A percentile compares a stretch with the other conserved stretches of the same genome.
Evolutionary conservation across 2,888 invertebrate species (phyloP).

Genomic region (Pheosia gnoma): DNA sequence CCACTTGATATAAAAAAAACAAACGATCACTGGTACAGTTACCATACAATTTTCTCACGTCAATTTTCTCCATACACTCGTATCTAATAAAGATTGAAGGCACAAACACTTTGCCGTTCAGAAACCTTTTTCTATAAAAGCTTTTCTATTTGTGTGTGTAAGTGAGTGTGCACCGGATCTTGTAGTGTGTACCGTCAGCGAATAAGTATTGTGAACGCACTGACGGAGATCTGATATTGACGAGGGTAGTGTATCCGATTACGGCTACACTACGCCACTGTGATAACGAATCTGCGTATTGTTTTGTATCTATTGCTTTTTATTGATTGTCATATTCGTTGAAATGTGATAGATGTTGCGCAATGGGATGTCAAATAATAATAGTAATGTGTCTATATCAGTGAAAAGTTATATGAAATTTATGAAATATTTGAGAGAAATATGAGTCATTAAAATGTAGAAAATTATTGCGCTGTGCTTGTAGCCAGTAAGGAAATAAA

Average conservation of each 20-base stretch:
- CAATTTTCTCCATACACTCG: conserved; percentile 10
- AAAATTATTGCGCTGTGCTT: no score
- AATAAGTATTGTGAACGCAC: conserved; percentile 40
- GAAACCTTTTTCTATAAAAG: conserved; percentile 26
- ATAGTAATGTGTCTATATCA: background rate
- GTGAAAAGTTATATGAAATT: no score
- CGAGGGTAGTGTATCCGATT: conserved; percentile 53
- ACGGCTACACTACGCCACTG: conserved; percentile 25
- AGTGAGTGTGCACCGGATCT: conserved; percentile 21
- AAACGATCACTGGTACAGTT: conserved; percentile 2
- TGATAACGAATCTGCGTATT: conserved; percentile 31
- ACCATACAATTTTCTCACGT: conserved; percentile 12
- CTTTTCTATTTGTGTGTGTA: conserved; percentile 27
- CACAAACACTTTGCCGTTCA: conserved; percentile 11
- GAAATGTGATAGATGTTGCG: background rate
- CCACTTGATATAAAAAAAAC: background rate
- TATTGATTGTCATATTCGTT: conserved; percentile 7
- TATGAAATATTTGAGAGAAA: no score
- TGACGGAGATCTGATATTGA: conserved; percentile 52
- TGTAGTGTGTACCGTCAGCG: conserved; percentile 20
- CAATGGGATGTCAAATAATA: background rate
- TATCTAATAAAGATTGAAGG: conserved; percentile 21
- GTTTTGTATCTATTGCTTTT: conserved; percentile 32
- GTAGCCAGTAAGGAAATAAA: no score
- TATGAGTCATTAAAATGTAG: no score